Conservation (phyloP, 2,797 vertebrate genomes). For the Sphaeramia orbicularis region DNA sequence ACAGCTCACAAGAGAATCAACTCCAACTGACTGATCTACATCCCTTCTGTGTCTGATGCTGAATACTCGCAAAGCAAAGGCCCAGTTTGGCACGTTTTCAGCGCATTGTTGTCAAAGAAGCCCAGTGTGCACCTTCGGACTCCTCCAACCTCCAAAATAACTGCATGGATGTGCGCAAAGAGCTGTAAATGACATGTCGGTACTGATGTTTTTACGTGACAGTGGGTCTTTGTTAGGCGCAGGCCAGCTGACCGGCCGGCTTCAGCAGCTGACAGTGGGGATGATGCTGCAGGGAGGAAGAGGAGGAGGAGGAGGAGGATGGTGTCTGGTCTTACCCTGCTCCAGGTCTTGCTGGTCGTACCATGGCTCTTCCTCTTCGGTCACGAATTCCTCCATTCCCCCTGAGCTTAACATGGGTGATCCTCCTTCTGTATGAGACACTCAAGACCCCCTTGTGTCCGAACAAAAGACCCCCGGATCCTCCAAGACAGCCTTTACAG, state of each 20-base stretch:
- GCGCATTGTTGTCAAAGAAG: conserved; percentile 53
- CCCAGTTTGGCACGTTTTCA: conserved; percentile 54
- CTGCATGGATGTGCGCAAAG: not conserved
- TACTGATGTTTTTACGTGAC: conserved; percentile 8
- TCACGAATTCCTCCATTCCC: conserved; percentile 93
- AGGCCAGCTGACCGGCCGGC: conserved; percentile 49
- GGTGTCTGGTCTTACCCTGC: conserved; percentile 87
- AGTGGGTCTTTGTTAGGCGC: conserved; percentile 63
- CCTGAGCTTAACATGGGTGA: conserved; percentile 84
- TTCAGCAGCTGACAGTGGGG: conserved; percentile 39
- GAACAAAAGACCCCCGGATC: conserved; percentile 59
- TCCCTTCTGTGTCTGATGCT: not conserved
- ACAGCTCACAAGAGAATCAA: too few relatives aligned
- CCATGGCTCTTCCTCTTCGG: conserved; percentile 95
- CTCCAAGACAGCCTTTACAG: conserved; percentile 2
- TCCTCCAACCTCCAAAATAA: not conserved
- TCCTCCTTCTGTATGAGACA: conserved; percentile 2
- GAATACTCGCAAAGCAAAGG: conserved; percentile 17
- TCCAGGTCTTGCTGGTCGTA: conserved; percentile 96
- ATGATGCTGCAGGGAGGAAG: conserved; percentile 51
- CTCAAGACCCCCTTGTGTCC: not conserved
- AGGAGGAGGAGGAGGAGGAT: not conserved
- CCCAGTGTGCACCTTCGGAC: conserved; percentile 6
- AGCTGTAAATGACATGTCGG: conserved; percentile 2
- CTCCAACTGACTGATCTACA: too few relatives aligned